Base-by-base conservation (phyloP, 2,797 vertebrate species). In the Pseudotriccus pelzelni region DNA sequence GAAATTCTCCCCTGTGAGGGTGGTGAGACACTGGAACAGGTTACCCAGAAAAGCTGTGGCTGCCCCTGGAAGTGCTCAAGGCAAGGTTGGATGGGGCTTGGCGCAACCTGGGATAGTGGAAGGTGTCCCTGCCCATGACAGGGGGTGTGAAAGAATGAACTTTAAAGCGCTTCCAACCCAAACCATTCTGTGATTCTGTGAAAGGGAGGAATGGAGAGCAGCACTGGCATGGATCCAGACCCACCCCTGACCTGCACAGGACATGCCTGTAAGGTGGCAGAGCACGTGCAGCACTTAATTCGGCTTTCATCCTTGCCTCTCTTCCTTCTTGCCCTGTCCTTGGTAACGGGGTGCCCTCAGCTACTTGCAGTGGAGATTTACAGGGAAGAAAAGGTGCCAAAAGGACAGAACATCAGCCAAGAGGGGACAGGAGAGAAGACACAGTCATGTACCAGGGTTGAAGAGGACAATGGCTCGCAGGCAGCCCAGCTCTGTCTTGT, bases 401-500 rank as follows among this genome's bases (percentile, higher is more conserved):
- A 76, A 63, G 74, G 36, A 44, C 7, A 8, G 19, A 27, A 41
- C 23, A 78, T 37, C 84, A 78, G n/a, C 14, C 74, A 25, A 2
- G 59, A 62, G 58, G 37, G 70, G 44, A 46, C 7, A 20, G 74
- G 53, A 69, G 90, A 47, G 41, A 24, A 81, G 70, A 20, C 1
- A 17, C 28, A 1, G 5, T 46, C 41, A 55, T 20, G 1, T 94
- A 99, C 99, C 99, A 6, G 99, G 99, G 97, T 99, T 99, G 97
- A 99, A 99, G 92, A 99, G 99, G 81, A 99, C 99, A 3, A 99
- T 99, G 62, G 99, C 99, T 56, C 99, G 98, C 94, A 99, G 98
- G 97, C 99, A 99, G 78, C 99, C 99, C 96, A 99, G 98, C 97
- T 99, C 99, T 4, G 99, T 99, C 98, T 99, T 99, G 97, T 99